Base-by-base conservation (phyloP, 2,888 invertebrate genomes). In the Balanococcus diminutus region DNA sequence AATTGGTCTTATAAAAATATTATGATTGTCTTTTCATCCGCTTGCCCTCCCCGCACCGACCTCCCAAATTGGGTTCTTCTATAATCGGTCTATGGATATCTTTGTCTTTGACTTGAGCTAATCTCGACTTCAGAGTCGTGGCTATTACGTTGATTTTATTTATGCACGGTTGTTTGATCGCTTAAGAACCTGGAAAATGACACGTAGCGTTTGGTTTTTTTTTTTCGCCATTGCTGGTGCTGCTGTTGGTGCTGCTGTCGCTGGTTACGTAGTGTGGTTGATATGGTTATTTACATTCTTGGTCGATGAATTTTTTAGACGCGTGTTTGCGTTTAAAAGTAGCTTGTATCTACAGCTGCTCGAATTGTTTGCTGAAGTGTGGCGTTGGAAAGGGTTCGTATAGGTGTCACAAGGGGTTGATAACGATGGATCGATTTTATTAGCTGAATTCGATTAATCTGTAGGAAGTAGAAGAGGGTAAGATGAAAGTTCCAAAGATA, bases 271-370 rank as follows among this genome's bases (percentile, higher is more conserved):
- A 31, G 42, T 4, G 22, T 56, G 22, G 75, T 79, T 79, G 75
- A 79, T 79, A 79, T 36, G 75, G 36, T 36, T 79, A 79, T 79
- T 79, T 79, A 79, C 75, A 79, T 79, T 79, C 75, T 79, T 79
- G 75, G n/a, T 36, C 75, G 75, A 79, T 79, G 75, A 79, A 36
- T 25, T 79, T 79, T 79, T 36, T 5, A 1, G 36, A 36, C 56
- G 19, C 56, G 19, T 36, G 75, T 79, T 79, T 32, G 75, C 75
- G 22, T 19, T n/a, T 2, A n/a, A n/a, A n/a, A n/a, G n/a, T n/a
- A n/a, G n/a, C n/a, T n/a, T 56, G 22, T 56, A 8, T 51, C 1
- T 22, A 22, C 56, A 56, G 56, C 56, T 67, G 25, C 28, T 28
- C 16, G 16, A 67, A 28, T 28, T 25, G 67, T 67, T 67, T 28